Conservation (phyloP, 1,140 invertebrate genomes). For the Scaptomyza montana region DNA sequence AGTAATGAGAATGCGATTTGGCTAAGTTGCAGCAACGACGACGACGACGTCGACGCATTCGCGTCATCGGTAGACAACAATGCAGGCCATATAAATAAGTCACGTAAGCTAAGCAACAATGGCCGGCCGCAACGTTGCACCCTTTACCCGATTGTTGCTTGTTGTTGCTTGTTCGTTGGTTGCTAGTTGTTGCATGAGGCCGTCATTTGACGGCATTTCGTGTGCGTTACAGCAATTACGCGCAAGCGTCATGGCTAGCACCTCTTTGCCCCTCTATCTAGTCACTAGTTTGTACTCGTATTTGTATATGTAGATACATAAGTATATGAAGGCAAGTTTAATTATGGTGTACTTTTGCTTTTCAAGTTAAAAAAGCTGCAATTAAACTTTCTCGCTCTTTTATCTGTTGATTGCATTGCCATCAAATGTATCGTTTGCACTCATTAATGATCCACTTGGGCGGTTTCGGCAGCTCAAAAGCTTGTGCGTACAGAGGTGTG, state of each 20-base stretch:
- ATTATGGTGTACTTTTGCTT: slow-evolving; percentile 68
- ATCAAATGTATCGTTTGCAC: slow-evolving; percentile 62
- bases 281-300: too few relatives aligned
- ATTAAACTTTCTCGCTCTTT: slow-evolving; percentile 79
- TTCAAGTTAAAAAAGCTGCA: slow-evolving; percentile 59
- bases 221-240: slow-evolving; percentile 64
- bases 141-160: slow-evolving; percentile 1
- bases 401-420: slow-evolving; percentile 64
- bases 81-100: slow-evolving; percentile 59
- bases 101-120: slow-evolving; percentile 25
- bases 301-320: slow-evolving; percentile 1
- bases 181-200: slow-evolving; percentile 17
- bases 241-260: slow-evolving; percentile 71
- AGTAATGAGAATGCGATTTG: slow-evolving; percentile 69
- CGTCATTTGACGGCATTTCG: slow-evolving; percentile 21
- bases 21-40: slow-evolving; percentile 18
- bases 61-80: slow-evolving; percentile 33
- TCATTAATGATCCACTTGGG: slow-evolving; percentile 54
- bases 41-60: not conserved
- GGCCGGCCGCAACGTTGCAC: slow-evolving; percentile 8
- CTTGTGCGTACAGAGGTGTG: not conserved
- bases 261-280: slow-evolving; percentile 4
- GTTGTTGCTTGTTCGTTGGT: not conserved
- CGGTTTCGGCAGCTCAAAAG: slow-evolving; percentile 1
- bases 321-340: slow-evolving; percentile 31